These are phyloP conservation scores for Novumbra hubbsi DNA, from an alignment of 2,797 vertebrate species.

Conservation along the genomic window DNA sequence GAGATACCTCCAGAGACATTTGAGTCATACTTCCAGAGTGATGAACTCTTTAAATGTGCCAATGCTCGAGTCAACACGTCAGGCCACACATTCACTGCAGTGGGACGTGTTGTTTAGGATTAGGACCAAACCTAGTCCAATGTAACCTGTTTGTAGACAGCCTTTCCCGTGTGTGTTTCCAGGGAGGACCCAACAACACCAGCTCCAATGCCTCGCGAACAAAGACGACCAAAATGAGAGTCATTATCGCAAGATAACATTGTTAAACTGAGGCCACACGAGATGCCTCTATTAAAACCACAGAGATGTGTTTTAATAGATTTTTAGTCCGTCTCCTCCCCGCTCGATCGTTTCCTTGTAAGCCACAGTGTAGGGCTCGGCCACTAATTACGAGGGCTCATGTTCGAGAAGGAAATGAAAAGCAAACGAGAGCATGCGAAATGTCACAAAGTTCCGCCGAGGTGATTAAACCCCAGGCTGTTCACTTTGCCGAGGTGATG, in stretches of 20 bases:
- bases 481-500: constrained; percentile 25
- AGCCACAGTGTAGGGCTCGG: constrained; percentile 24
- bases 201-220: constrained; percentile 19
- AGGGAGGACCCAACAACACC: constrained; percentile 27
- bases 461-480: constrained; percentile 24
- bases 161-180: constrained; percentile 20
- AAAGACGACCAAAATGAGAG: constrained; percentile 30
- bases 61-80: no score
- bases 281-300: constrained; percentile 40
- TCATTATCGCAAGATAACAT: constrained; percentile 37
- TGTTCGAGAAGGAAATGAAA: constrained; percentile 41
- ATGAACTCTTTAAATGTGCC: no score
- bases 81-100: neutral
- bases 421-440: constrained; percentile 26
- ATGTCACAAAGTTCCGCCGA: constrained; percentile 35
- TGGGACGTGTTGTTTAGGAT: neutral
- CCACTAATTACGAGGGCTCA: constrained; percentile 38
- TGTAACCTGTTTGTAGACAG: neutral
- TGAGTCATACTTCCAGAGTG: no score
- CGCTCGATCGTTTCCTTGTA: constrained; percentile 20
- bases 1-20: no score
- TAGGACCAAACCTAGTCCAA: neutral
- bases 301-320: constrained; percentile 40
- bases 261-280: constrained; percentile 15
- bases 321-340: constrained; percentile 20